Evolutionary conservation across 2,797 vertebrate species (phyloP), one percentile per base, ranked within the genome.

Genomic region (Molossus alvarezi): DNA sequence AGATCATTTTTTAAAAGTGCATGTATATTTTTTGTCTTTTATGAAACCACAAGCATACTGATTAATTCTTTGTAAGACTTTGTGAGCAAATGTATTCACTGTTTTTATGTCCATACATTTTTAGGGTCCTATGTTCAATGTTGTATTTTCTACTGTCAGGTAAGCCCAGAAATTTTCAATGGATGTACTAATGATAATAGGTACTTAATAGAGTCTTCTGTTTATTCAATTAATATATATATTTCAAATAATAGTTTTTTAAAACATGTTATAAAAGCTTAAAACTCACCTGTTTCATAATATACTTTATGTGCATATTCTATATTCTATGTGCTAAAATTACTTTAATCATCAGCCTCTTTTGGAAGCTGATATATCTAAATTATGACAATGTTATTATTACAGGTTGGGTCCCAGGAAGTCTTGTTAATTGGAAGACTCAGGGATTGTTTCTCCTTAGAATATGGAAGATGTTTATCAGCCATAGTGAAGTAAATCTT

Each of bases 171-270:
- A 51, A 17, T 94, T 95, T 83, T 88, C 29, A 58, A n/a, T 4
- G n/a, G 57, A 85, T 79, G 12, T 67, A 41, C 75, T n/a, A 76
- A 64, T 45, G 55, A 83, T 13, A 71, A 18, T 71, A 33, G 15
- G 57, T 72, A 75, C 55, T 65, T 92, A 62, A 51, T 18, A 2
- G 18, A 81, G 6, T 62, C 37, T 88, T 92, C 58, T 62, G 55
- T 69, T 77, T 88, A 60, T 90, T 83, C 53, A 90, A 55, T 67
- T 88, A 73, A 76, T 58, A 5, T 81, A 67, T 72, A 79, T 76
- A 33, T 33, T 67, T 95, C 85, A 81, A 85, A 69, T 73, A 76
- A 90, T 57, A 12, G n/a, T 58, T 85, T 90, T 86, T 57, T 25
- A 89, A 92, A 92, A 69, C 9, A 57, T 4, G 9, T 91, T 93